Conservation (phyloP, 2,888 invertebrate genomes). For the Eupithecia centaureata region DNA sequence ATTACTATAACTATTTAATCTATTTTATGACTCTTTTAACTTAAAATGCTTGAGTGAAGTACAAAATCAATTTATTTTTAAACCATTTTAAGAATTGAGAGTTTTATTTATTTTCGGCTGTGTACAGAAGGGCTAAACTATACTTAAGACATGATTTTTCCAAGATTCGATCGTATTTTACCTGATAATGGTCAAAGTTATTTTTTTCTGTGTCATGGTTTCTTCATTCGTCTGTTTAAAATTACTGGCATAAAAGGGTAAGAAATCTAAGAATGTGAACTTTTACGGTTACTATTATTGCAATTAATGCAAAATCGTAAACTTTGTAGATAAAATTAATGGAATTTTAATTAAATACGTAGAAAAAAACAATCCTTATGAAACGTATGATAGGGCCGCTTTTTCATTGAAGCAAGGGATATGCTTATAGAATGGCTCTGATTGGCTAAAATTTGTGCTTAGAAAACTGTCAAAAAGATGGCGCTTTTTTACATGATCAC, state of each 20-base stretch:
- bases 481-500: neutral
- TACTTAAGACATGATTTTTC: neutral
- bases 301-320: neutral
- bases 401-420: neutral
- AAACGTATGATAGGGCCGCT: neutral
- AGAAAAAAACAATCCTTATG: neutral
- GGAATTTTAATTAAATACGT: neutral
- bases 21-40: neutral
- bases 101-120: neutral
- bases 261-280: neutral
- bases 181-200: neutral
- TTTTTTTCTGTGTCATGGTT: neutral
- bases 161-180: neutral
- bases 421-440: no score
- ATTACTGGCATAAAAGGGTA: conserved; percentile 1
- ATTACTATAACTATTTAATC: neutral
- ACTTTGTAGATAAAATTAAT: neutral
- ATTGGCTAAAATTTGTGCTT: conserved; percentile 3
- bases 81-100: neutral
- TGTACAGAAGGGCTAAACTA: neutral
- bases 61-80: conserved; percentile 17
- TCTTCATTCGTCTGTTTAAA: neutral
- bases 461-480: neutral
- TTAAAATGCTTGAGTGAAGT: conserved; percentile 8
- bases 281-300: neutral